These are phyloP conservation scores for Thecocarcelia acutangulata DNA, from an alignment of 2,888 invertebrate genomes.

Conservation along the genomic window DNA sequence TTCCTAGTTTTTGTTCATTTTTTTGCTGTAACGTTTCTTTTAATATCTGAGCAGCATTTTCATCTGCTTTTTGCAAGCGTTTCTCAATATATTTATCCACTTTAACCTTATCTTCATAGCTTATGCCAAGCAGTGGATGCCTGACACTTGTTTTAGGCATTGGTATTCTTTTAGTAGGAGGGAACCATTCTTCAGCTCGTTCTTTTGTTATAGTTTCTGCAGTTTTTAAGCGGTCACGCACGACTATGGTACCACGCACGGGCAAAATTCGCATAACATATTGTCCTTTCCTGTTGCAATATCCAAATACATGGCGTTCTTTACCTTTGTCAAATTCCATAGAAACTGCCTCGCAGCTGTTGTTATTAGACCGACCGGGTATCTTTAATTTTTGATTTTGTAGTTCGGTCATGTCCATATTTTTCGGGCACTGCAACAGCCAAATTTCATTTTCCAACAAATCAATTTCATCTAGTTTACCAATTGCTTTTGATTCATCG, in stretches of 20 bases:
- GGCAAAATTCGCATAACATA: conserved; percentile 72
- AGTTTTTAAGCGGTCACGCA: conserved; percentile 72
- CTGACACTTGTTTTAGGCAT: conserved; percentile 72
- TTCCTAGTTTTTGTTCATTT: not conserved
- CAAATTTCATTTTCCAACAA: conserved; percentile 73
- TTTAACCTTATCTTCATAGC: conserved; percentile 71
- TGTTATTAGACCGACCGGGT: conserved; percentile 72
- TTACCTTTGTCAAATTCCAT: conserved; percentile 68
- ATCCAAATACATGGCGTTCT: conserved; percentile 71
- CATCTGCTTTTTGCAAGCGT: conserved; percentile 71
- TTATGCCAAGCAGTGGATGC: conserved; percentile 74
- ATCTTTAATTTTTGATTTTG: conserved; percentile 73
- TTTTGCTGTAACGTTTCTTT: conserved; percentile 37
- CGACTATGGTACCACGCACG: conserved; percentile 72
- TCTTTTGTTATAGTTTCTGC: conserved; percentile 60
- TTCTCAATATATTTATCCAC: conserved; percentile 65
- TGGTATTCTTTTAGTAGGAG: conserved; percentile 64
- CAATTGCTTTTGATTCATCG: conserved; percentile 62
- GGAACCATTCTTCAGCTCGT: conserved; percentile 57
- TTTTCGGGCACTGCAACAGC: conserved; percentile 75
- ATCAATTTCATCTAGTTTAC: conserved; percentile 70
- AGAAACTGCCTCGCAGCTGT: conserved; percentile 71
- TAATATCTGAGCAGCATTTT: conserved; percentile 50
- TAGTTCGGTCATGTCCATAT: conserved; percentile 68
- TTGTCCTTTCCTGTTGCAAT: conserved; percentile 70